Base-by-base conservation (phyloP, 2,888 invertebrate genomes). In the Drosophila sordidapex region DNA sequence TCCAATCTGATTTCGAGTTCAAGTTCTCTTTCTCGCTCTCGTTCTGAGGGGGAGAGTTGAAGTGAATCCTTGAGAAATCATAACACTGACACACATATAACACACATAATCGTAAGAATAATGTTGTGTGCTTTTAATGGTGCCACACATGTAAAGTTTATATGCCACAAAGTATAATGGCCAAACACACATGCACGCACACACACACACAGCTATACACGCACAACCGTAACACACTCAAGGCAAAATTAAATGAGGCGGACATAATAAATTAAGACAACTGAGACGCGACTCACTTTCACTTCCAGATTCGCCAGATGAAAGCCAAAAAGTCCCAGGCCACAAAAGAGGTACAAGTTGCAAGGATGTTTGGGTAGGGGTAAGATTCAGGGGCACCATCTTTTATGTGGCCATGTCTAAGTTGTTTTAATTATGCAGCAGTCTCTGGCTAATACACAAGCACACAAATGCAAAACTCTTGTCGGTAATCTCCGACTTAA, bases 211-310 rank as follows among this genome's bases (percentile, higher is more conserved):
- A 57, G n/a, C n/a, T n/a, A 58, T 36, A 52, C 21, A 31, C 31
- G 43, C 60, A 18, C 11, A 43, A 8, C 51, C 29, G 57, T 8
- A 5, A 7, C 29, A 48, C 25, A 59, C 6, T 49, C 27, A 38
- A 31, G 11, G 35, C 35, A 18, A 67, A 54, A 56, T 61, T 57
- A 81, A 79, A 87, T 89, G 79, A 89, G 80, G 80, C 77, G 82
- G 80, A 79, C 76, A 84, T 87, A 85, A 89, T 89, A 89, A 85
- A 85, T 85, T 82, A 85, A 79, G 87, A 75, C 66, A 71, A 62
- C 48, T 61, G 64, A 65, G 54, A 57, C 43, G 68, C 72, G 73
- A 35, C 73, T 70, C 68, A 64, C 66, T 61, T 76, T 88, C 79
- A 87, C 63, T 60, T 40, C 29, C 46, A 46, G 35, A 10, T 31